These are phyloP conservation scores for Apantesis nais DNA, from an alignment of 2,888 invertebrate species.

Conservation along the genomic window DNA sequence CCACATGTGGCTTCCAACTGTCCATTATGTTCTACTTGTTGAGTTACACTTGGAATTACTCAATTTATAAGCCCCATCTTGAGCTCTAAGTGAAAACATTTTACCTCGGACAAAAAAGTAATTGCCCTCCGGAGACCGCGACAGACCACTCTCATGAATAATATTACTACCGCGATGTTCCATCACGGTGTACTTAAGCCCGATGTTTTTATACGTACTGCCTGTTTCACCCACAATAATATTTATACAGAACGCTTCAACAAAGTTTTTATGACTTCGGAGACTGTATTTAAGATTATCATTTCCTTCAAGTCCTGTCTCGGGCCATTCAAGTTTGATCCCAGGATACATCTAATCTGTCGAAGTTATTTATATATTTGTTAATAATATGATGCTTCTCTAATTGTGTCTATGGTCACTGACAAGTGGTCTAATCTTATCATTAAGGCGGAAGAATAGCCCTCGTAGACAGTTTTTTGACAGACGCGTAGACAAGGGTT, in stretches of 20 bases:
- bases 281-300: slow-evolving; percentile 1
- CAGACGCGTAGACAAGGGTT: no score
- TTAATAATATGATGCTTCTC: neutral
- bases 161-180: slow-evolving; percentile 13
- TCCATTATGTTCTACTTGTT: slow-evolving; percentile 12
- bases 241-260: slow-evolving; percentile 9
- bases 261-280: slow-evolving; percentile 5
- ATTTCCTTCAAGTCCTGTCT: neutral
- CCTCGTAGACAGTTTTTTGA: no score
- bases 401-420: neutral
- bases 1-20: neutral
- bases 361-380: neutral
- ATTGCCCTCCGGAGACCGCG: slow-evolving; percentile 9
- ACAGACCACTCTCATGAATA: slow-evolving; percentile 18
- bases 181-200: neutral
- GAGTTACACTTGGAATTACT: slow-evolving; percentile 13
- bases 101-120: slow-evolving; percentile 20
- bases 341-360: neutral
- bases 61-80: slow-evolving; percentile 10
- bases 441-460: neutral
- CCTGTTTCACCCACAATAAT: slow-evolving; percentile 1
- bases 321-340: neutral
- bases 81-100: slow-evolving; percentile 14
- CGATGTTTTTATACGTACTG: slow-evolving; percentile 5
- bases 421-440: neutral